Conservation (phyloP, 2,888 invertebrate genomes). For the Troglohyphantes excavatus region DNA sequence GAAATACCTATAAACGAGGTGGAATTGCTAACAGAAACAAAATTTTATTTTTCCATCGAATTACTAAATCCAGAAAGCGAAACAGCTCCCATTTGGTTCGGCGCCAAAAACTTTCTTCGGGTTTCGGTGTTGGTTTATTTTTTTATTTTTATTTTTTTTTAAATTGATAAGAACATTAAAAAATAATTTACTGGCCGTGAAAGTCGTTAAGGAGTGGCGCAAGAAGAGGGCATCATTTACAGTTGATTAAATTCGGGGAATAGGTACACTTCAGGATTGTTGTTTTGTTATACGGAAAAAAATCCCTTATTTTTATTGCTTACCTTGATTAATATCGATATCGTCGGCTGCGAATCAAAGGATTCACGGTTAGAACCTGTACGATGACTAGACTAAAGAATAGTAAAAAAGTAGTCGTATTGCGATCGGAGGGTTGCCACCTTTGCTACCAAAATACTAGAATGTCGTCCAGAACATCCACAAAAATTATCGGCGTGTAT, state of each 20-base stretch:
- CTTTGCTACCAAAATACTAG: too few relatives aligned
- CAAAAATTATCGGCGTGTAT: too few relatives aligned
- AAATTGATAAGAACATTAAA: constrained; percentile 54
- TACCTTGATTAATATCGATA: too few relatives aligned
- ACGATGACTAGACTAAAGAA: too few relatives aligned
- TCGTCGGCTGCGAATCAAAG: too few relatives aligned
- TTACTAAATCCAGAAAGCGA: constrained; percentile 16
- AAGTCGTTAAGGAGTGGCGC: constrained; percentile 32
- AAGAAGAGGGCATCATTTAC: not conserved
- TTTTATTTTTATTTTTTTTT: constrained; percentile 11
- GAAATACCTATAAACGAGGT: constrained; percentile 1
- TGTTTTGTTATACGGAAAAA: not conserved
- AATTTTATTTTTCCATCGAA: constrained; percentile 19
- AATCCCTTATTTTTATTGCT: too few relatives aligned
- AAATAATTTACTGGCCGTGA: constrained; percentile 53
- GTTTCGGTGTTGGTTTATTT: not conserved
- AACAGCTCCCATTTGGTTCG: constrained; percentile 39
- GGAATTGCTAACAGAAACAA: constrained; percentile 4
- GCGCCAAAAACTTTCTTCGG: constrained; percentile 35
- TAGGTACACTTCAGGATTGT: not conserved
- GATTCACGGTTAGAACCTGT: too few relatives aligned
- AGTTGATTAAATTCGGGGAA: constrained; percentile 37
- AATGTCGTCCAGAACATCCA: too few relatives aligned
- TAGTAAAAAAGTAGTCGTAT: too few relatives aligned
- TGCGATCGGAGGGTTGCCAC: too few relatives aligned